Evolutionary conservation across 2,888 invertebrate species (phyloP), one percentile per base, ranked within the genome.

Genomic region (Eupithecia subfuscata): DNA sequence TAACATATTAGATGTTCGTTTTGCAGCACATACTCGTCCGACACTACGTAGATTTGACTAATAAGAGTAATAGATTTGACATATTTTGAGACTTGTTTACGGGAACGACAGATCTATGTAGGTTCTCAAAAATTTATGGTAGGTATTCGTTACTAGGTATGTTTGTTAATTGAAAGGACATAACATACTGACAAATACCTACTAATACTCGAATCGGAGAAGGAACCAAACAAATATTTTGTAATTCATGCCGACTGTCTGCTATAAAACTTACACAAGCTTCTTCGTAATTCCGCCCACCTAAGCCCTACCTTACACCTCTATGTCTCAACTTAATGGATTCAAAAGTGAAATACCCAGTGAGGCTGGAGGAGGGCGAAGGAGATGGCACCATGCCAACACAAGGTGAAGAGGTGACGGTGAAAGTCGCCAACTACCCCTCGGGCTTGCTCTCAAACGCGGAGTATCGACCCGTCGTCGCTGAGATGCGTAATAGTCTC

Each of bases 361-460:
- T 56, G 37, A 67, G 56, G 52, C 52, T 48, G 69, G 69, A 73
- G 69, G 64, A 34, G 65, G 48, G 11, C 18, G 70, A 81, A 79
- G 87, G 82, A 80, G 85, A 86, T 93, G 93, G 93, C 92, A 84
- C 77, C 70, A 76, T 74, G 93, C 93, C 94, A 93, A 89, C 88
- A 87, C 92, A 91, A 92, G 92, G 92, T 93, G 91, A 93, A 93
- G 92, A 91, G 87, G 85, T 85, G 91, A 90, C 91, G 92, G 91
- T 90, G 93, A 93, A 92, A 93, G 92, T 91, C 87, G 81, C 73
- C 73, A 69, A 71, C 70, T 70, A 72, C 74, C 52, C 56, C 65
- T 71, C 63, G 52, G 76, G 68, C 64, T 70, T 30, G 64, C 79
- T 75, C 75, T 73, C 69, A 43, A 70, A 37, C 60, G 73, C 70